These are phyloP conservation scores for Climacteris rufus DNA, from an alignment of 2,113 vertebrate genomes.

Conservation along the genomic window DNA sequence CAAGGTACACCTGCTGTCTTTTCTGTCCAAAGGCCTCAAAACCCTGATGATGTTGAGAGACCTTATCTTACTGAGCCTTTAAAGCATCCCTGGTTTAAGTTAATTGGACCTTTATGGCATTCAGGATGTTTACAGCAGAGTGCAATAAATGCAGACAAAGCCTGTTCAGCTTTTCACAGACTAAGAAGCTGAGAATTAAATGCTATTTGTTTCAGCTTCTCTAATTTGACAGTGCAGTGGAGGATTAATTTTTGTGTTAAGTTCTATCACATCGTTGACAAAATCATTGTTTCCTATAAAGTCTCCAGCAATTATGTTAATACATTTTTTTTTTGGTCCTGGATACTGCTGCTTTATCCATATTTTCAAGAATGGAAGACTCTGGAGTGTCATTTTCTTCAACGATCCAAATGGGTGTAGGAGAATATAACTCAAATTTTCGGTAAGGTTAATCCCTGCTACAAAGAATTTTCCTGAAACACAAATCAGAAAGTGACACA, in stretches of 20 bases:
- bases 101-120: neutral
- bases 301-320: conserved; percentile 91
- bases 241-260: conserved; percentile 74
- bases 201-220: neutral
- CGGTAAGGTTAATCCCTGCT: conserved; percentile 86
- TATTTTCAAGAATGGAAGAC: conserved; percentile 68
- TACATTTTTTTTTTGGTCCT: conserved; percentile 64
- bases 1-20: neutral
- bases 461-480: conserved; percentile 85
- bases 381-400: conserved; percentile 71
- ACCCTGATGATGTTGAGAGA: neutral
- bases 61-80: neutral
- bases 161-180: neutral
- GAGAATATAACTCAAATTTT: conserved; percentile 73
- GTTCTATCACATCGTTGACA: conserved; percentile 77
- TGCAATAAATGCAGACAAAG: neutral
- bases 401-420: conserved; percentile 74
- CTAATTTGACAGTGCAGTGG: neutral
- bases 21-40: neutral
- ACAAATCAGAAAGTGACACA: neutral
- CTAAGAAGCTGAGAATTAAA: neutral
- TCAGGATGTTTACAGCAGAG: neutral
- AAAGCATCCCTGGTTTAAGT: neutral
- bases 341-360: conserved; percentile 85
- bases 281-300: conserved; percentile 79